Evolutionary conservation across 53 echinoderm and acorn worm genomes (phyloP).

Genomic region (Zoroaster sp.): DNA sequence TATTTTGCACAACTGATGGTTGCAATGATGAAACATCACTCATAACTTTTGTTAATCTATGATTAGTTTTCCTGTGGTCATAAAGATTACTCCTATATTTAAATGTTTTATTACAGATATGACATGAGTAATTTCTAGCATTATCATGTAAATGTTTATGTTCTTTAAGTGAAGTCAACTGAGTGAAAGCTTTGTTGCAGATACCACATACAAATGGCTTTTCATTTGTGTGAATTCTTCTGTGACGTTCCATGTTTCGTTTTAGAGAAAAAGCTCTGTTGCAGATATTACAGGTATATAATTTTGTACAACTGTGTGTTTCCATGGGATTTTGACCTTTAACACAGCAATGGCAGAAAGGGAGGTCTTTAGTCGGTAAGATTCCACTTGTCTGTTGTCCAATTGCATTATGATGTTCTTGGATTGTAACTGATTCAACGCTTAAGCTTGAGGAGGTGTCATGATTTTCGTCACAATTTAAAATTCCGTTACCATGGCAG

Average conservation of each 20-base stretch:
- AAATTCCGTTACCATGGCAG: neutral
- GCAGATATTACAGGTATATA: neutral
- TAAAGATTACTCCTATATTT: neutral
- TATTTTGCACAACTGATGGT: neutral
- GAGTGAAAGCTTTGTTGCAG: neutral
- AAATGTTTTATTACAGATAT: neutral
- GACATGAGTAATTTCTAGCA: neutral
- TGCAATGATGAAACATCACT: neutral
- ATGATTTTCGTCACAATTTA: neutral
- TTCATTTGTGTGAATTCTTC: neutral
- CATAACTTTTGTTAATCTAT: neutral
- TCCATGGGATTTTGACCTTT: neutral
- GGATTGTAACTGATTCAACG: neutral
- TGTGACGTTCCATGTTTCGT: neutral
- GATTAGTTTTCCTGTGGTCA: neutral
- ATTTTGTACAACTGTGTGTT: neutral
- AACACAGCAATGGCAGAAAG: too few relatives aligned
- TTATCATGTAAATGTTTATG: neutral
- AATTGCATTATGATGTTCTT: neutral
- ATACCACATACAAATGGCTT: neutral
- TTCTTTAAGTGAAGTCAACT: neutral
- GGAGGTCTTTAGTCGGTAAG: too few relatives aligned
- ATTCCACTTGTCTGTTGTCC: too few relatives aligned
- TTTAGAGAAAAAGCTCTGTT: neutral
- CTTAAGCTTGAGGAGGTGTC: neutral